phyloP scores from a whole-genome alignment of 2,888 invertebrate genomes.

The Tethea ocularis region DNA sequence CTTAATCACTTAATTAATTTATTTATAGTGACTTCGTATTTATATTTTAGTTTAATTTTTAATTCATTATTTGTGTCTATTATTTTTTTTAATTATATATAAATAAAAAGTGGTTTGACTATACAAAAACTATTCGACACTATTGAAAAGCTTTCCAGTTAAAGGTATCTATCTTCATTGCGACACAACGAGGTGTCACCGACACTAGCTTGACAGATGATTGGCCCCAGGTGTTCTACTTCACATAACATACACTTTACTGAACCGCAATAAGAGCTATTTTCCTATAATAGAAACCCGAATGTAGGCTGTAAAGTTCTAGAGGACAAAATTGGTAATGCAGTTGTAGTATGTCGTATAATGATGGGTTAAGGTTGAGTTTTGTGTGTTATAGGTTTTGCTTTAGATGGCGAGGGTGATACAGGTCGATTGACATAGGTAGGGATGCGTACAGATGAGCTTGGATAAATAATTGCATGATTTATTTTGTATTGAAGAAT shows the following conservation, averaged over 20 bases:
- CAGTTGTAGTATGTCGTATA: background rate
- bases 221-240: conserved; percentile 47
- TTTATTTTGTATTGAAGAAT: conserved; percentile 3
- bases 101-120: too few species aligned
- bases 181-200: conserved; percentile 23
- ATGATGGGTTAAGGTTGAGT: background rate
- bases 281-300: background rate
- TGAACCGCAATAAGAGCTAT: background rate
- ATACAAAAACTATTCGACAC: background rate
- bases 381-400: background rate
- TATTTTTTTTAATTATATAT: too few species aligned
- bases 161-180: conserved; percentile 14
- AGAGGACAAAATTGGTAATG: background rate
- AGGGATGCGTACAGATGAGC: conserved; percentile 38
- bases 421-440: conserved; percentile 57
- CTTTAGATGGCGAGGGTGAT: conserved; percentile 24
- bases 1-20: too few species aligned
- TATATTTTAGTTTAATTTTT: too few species aligned
- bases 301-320: background rate
- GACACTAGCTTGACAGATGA: conserved; percentile 48
- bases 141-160: conserved; percentile 16
- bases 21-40: too few species aligned
- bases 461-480: conserved; percentile 22
- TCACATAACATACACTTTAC: background rate
- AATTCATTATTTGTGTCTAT: too few species aligned